A percentile compares a stretch with the other conserved stretches of the same genome.
Evolutionary conservation across 1,140 invertebrate genomes (phyloP).

Genomic region (Melanaphis sacchari): DNA sequence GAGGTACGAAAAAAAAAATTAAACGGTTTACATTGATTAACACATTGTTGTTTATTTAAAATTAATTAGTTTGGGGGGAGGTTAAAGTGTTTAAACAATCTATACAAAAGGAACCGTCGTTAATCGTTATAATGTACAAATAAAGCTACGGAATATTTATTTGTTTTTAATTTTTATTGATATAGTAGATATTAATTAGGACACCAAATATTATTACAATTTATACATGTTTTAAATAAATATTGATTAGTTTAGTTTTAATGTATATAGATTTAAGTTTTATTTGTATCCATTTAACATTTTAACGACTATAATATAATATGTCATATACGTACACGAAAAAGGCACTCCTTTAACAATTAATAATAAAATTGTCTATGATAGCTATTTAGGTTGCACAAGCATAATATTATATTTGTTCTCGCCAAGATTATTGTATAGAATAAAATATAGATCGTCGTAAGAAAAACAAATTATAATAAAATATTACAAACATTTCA

Average conservation of each 20-base stretch:
- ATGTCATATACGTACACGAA: neutral
- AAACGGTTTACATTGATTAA: conserved; percentile 8
- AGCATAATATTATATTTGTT: neutral
- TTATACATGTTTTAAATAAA: conserved; percentile 9
- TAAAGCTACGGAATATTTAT: conserved; percentile 7
- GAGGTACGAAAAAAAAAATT: conserved; percentile 3
- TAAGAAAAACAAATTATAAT: conserved; percentile 13
- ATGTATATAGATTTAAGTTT: neutral
- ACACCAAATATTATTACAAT: neutral
- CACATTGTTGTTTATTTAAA: neutral
- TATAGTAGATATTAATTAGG: neutral
- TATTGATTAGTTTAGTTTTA: neutral
- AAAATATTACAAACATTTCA: conserved; percentile 6
- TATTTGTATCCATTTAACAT: neutral
- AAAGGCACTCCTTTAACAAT: conserved; percentile 40
- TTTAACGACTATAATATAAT: neutral
- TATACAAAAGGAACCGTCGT: neutral
- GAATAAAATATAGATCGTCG: neutral
- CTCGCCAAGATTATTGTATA: neutral
- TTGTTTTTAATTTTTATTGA: neutral
- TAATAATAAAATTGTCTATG: conserved; percentile 14
- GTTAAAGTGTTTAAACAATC: neutral
- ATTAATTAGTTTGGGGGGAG: neutral
- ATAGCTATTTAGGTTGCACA: neutral
- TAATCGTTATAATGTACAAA: neutral